Percentiles rank a stretch among this genome's conserved stretches.
These are phyloP conservation scores for Nannoperca obscura DNA, from an alignment of 2,797 vertebrate species.

Conservation along the genomic window DNA sequence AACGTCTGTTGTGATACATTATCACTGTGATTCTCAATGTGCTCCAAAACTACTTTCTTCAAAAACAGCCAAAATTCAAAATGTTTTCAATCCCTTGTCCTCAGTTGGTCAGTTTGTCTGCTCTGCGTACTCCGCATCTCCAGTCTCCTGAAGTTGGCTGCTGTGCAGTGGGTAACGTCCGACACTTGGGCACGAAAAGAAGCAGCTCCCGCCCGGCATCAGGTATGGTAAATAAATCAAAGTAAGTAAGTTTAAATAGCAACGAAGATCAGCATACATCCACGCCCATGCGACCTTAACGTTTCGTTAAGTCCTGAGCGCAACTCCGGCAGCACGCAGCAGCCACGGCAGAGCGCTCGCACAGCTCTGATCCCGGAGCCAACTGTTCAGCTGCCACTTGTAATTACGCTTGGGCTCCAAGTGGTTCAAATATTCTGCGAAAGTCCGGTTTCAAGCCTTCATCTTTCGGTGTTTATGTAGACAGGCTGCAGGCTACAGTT, in stretches of 20 bases:
- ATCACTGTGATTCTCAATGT: background rate
- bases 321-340: constrained; percentile 62
- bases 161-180: constrained; percentile 50
- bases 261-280: constrained; percentile 34
- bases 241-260: constrained; percentile 46
- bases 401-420: constrained; percentile 46
- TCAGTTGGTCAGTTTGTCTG: constrained; percentile 25
- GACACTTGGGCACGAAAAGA: constrained; percentile 5
- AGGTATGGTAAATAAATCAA: background rate
- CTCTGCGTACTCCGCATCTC: constrained; percentile 44
- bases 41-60: constrained; percentile 2
- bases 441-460: constrained; percentile 47
- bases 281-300: constrained; percentile 21
- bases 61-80: background rate
- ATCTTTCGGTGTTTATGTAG: constrained; percentile 45
- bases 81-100: constrained; percentile 23
- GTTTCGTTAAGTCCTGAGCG: constrained; percentile 52
- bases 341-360: constrained; percentile 46
- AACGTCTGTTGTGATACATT: background rate
- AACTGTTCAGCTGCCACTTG: constrained; percentile 23
- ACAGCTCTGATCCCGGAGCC: constrained; percentile 10
- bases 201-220: constrained; percentile 15
- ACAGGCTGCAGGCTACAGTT: constrained; percentile 47
- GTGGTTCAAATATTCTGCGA: constrained; percentile 27
- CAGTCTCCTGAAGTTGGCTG: constrained; percentile 66